Base-by-base conservation (phyloP, 2,113 vertebrate species). In the Microcebus griseorufus region DNA sequence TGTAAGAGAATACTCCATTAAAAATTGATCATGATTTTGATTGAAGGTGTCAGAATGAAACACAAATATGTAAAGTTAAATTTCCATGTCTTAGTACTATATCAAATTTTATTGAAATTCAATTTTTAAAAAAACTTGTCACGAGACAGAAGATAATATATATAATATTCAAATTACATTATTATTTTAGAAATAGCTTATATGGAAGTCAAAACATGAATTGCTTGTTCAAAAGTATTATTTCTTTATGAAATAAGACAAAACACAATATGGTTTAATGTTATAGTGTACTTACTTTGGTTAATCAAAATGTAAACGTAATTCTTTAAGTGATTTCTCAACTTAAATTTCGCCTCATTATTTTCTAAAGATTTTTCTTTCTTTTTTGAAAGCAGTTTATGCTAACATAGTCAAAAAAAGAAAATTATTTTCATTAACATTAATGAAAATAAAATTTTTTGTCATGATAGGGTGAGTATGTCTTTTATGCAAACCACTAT, bases 361-460 rank as follows among this genome's bases (percentile, higher is more conserved):
- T 73, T 64, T 85, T 87, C 64, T 62, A 65, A 78, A 88, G 3
- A 16, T 39, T 13, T 86, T 45, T 76, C 37, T 22, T 86, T 53
- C 75, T 22, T 87, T 93, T 45, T 85, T 3, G 53, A 67, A 93
- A 58, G 64, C 13, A 79, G 18, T 90, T 83, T 76, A 90, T 84
- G 27, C 27, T 94, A 89, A 96, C 39, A 78, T 75, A 76, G 4
- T 73, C 6, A 39, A 78, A 80, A 80, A 89, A 55, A 6, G 9
- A 84, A 93, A 34, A 29, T 82, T 81, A 82, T 67, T 94, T 84
- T 93, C 22, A 93, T 45, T 72, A 88, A 58, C 8, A 34, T 80
- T 94, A 93, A 93, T 70, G 34, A 90, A 92, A 95, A 87, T 64
- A 89, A 25, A 58, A 48, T 75, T 53, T 69, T 91, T 88, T 39